Evolutionary conservation across 2,113 vertebrate species (phyloP), one percentile per base, ranked within the genome.

Genomic region (Daboia siamensis): DNA sequence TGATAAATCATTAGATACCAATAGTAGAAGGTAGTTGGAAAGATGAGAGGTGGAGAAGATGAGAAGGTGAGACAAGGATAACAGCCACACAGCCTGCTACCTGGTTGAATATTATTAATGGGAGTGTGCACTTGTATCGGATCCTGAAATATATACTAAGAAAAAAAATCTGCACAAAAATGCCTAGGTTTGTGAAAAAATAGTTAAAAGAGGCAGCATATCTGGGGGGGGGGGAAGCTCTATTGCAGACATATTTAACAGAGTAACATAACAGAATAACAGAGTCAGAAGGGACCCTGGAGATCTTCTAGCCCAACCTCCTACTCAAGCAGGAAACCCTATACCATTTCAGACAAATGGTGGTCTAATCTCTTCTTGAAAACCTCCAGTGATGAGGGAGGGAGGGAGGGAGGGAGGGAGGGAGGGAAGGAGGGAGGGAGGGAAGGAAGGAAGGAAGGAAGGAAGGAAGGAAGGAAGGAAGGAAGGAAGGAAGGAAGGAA

Each of bases 371-470:
- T 51, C 48, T 51, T 51, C 48, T 51, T 51, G 8, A 51, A 51
- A 51, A 51, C 48, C 48, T 51, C 8, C 48, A 51, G 8, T 51
- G 48, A 51, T 51, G 48, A 51, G 48, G 8, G 8, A 51, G 48
- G 48, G 8, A 51, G 1, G 48, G 46, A 6, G 5, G 48, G 7
- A 9, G 1, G 48, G 7, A 9, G 48, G 48, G 7, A 8, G 48
- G 1, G 6, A 8, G n/a, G n/a, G 48, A 51, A 8, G 7, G 7
- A 51, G 48, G 48, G 7, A 51, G 1, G 48, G 46, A 5, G 5
- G 48, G 6, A 8, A 7, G 48, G 6, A 9, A 8, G 48, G 6
- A 8, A 8, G 1, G 6, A 8, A 7, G 48, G 6, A 1, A 6
- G 48, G n/a, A 39, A 39, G 39, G 39, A 9, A 0, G 48, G 48